phyloP scores from a whole-genome alignment of 2,113 vertebrate genomes.

The Eudyptes chrysolophus region DNA sequence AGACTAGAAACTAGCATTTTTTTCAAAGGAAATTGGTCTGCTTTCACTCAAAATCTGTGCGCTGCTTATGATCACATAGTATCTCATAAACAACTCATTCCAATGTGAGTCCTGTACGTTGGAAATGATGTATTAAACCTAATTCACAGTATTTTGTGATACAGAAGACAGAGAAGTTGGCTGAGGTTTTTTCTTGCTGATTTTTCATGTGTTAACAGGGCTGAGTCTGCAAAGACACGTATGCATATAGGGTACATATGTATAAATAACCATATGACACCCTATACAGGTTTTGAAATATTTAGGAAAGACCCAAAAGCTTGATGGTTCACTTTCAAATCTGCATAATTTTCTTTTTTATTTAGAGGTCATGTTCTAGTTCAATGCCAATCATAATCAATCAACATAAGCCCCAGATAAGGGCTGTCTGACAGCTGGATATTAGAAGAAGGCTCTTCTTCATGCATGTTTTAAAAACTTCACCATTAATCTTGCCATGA shows the following conservation, averaged over 20 bases:
- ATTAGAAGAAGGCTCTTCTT: constrained; percentile 32
- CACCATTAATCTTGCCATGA: constrained; percentile 46
- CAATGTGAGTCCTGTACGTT: not conserved
- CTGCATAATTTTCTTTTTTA: not conserved
- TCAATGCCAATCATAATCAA: not conserved
- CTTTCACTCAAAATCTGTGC: not conserved
- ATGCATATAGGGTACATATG: not conserved
- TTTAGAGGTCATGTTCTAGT: constrained; percentile 28
- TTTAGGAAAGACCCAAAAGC: not conserved
- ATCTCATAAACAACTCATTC: not conserved
- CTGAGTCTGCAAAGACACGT: not conserved
- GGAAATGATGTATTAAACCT: not conserved
- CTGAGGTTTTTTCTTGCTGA: not conserved
- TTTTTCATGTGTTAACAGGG: not conserved
- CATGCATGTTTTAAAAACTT: constrained; percentile 37
- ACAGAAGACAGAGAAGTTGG: not conserved
- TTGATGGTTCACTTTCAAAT: not conserved
- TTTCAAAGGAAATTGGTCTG: not conserved
- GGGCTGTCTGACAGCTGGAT: not conserved
- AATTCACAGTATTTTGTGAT: not conserved
- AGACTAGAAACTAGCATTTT: not conserved
- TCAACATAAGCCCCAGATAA: constrained; percentile 10
- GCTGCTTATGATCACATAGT: not conserved
- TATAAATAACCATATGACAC: not conserved
- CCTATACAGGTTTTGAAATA: not conserved